Evolutionary conservation across 1,140 invertebrate genomes (phyloP).

Genomic region (Cryptotermes secundus): DNA sequence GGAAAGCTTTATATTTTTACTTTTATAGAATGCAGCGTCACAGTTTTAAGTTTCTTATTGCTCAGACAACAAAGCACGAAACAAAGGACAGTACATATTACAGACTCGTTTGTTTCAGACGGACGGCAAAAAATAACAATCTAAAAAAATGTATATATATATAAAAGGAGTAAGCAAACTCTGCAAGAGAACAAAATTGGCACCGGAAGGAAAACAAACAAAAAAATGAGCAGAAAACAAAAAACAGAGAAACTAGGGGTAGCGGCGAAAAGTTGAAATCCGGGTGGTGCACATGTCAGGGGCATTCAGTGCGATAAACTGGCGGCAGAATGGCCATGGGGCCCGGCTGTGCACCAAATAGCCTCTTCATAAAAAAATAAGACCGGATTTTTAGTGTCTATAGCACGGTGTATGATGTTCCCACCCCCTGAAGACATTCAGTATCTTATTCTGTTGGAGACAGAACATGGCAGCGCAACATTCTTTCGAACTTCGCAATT

Average conservation of each 20-base stretch:
- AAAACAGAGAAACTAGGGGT: not conserved
- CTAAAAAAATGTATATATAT: no score
- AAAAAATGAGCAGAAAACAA: not conserved
- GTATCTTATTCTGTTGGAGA: no score
- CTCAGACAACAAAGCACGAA: not conserved
- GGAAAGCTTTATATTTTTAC: no score
- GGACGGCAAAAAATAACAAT: not conserved
- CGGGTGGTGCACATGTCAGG: not conserved
- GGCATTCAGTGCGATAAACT: not conserved
- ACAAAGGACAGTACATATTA: not conserved
- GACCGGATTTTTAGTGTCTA: not conserved
- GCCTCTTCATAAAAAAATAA: constrained; percentile 16
- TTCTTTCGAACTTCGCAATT: no score
- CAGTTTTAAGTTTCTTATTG: not conserved
- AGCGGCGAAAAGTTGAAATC: not conserved
- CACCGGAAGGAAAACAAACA: not conserved
- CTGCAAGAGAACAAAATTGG: not conserved
- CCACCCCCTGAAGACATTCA: no score
- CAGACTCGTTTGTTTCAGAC: not conserved
- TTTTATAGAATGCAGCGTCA: no score
- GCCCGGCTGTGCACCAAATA: not conserved
- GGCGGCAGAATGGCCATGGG: not conserved
- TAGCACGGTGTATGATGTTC: not conserved
- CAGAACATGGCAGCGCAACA: no score
- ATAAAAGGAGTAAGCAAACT: not conserved